phyloP scores from a whole-genome alignment of 2,113 vertebrate species.

The Sinocyclocheilus maitianheensis region DNA sequence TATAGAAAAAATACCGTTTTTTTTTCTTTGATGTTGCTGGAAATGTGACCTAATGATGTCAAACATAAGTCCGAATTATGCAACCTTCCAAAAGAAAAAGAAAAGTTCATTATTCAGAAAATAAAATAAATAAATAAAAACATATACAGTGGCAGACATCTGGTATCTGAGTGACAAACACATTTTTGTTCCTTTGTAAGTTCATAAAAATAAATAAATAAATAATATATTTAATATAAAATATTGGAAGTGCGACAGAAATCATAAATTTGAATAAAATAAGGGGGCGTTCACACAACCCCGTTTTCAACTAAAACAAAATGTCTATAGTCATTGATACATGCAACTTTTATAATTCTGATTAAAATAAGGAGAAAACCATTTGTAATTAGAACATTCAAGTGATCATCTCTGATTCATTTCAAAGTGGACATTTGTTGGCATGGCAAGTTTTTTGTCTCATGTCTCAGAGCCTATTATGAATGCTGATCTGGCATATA shows the following conservation, averaged over 20 bases:
- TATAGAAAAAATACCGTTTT: background rate
- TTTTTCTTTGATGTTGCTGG: slow-evolving; percentile 9
- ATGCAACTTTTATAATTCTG: background rate
- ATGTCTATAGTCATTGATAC: background rate
- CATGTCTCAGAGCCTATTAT: background rate
- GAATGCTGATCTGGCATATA: background rate
- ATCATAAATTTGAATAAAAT: background rate
- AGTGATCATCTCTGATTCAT: background rate
- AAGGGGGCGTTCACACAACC: too few relatives aligned
- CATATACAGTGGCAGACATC: background rate
- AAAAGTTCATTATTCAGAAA: background rate
- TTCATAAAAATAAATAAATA: background rate
- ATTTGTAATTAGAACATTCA: background rate
- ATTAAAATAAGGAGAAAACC: background rate
- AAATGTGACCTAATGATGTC: slow-evolving; percentile 18
- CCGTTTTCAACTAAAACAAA: too few relatives aligned
- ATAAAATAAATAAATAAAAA: background rate
- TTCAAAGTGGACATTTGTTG: background rate
- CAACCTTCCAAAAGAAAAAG: background rate
- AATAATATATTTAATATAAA: too few relatives aligned
- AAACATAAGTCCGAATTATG: background rate
- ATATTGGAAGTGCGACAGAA: background rate
- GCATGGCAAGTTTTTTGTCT: background rate
- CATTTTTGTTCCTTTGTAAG: background rate
- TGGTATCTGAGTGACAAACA: background rate